These are phyloP conservation scores for Micromussa lordhowensis DNA, from an alignment of 92 coral and sea anemone species.

Conservation along the genomic window DNA sequence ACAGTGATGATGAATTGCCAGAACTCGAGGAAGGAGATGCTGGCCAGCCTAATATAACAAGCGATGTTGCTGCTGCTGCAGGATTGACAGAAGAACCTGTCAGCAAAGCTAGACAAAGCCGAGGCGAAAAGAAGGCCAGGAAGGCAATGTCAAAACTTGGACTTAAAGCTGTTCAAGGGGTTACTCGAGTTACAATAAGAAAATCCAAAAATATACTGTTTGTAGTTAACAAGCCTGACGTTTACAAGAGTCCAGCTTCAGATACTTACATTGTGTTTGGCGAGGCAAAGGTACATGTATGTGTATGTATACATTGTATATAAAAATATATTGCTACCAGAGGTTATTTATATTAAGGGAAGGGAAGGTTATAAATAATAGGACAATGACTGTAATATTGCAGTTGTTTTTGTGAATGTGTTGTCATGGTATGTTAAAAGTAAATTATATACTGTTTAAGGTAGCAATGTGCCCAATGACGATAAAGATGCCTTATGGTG, in stretches of 20 bases:
- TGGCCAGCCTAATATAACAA: slow-evolving; percentile 67
- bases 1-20: slow-evolving; percentile 97
- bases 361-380: not conserved
- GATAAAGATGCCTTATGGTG: slow-evolving; percentile 95
- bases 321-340: too few species aligned
- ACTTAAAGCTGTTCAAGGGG: slow-evolving; percentile 85
- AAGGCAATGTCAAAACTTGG: slow-evolving; percentile 92
- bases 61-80: slow-evolving; percentile 97
- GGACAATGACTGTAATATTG: not conserved
- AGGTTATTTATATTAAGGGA: too few species aligned
- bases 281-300: slow-evolving; percentile 86
- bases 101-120: slow-evolving; percentile 94
- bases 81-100: slow-evolving; percentile 89
- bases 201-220: slow-evolving; percentile 98
- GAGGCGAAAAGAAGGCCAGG: slow-evolving; percentile 97
- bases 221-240: slow-evolving; percentile 94
- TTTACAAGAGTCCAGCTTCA: slow-evolving; percentile 89
- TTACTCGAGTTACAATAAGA: slow-evolving; percentile 89
- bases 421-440: too few species aligned
- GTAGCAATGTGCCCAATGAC: slow-evolving; percentile 83
- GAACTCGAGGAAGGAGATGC: slow-evolving; percentile 89
- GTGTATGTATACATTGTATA: slow-evolving; percentile 49
- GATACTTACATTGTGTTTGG: slow-evolving; percentile 96
- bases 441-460: not conserved
- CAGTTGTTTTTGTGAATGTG: too few species aligned